Conservation (phyloP, 2,113 vertebrate species). For the Zosterops pallidus region DNA sequence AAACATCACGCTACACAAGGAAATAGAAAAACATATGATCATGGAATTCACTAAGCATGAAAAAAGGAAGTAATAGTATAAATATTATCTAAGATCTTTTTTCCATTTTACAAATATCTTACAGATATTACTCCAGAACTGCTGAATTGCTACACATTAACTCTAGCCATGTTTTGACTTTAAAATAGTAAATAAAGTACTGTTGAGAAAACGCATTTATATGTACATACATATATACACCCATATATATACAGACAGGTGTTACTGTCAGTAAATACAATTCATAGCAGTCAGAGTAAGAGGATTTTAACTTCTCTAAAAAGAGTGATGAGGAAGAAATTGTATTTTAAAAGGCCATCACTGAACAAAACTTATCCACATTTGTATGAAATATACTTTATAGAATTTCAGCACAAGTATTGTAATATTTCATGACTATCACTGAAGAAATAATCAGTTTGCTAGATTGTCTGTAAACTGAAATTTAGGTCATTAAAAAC, state of each 20-base stretch:
- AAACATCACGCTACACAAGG: background rate
- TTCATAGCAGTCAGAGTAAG: background rate
- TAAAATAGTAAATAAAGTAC: background rate
- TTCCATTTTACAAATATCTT: background rate
- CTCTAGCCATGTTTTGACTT: background rate
- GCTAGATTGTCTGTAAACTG: background rate
- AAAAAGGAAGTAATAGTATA: background rate
- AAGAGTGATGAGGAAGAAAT: background rate
- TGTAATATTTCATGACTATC: background rate
- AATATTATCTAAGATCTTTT: background rate
- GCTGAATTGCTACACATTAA: background rate
- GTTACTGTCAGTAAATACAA: background rate
- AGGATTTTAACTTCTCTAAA: background rate
- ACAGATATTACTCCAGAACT: background rate
- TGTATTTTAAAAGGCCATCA: background rate
- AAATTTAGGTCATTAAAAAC: background rate
- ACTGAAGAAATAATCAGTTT: background rate
- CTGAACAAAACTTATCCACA: background rate
- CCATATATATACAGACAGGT: background rate
- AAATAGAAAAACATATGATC: background rate
- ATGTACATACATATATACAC: background rate
- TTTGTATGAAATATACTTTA: background rate
- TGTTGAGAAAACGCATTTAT: background rate
- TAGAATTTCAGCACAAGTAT: background rate
- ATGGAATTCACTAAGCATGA: background rate